phyloP scores from a whole-genome alignment of 2,888 invertebrate genomes.

The Apamea monoglypha region DNA sequence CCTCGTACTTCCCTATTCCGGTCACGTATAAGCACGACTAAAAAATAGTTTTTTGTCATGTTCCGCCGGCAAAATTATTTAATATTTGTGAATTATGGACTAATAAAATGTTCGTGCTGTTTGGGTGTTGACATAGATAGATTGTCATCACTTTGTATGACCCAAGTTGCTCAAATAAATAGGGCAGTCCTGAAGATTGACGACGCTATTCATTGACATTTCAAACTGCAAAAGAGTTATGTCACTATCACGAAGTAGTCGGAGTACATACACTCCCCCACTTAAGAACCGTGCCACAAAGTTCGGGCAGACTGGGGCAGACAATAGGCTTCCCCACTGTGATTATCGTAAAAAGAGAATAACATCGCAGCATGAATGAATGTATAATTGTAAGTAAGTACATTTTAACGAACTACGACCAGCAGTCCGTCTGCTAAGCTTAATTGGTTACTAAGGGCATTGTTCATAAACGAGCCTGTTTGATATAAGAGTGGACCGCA shows the following conservation, averaged over 20 bases:
- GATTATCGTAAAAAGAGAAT: background rate
- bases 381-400: background rate
- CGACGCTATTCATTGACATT: background rate
- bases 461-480: background rate
- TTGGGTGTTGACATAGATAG: slow-evolving; percentile 5
- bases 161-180: too few relatives aligned
- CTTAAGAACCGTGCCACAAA: background rate
- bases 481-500: background rate
- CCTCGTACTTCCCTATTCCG: slow-evolving; percentile 45
- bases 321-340: background rate
- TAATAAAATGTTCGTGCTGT: slow-evolving; percentile 24
- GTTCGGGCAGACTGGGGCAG: too few relatives aligned
- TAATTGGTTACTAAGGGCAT: background rate
- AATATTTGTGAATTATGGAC: slow-evolving; percentile 50
- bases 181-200: too few relatives aligned
- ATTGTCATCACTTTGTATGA: background rate
- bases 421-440: too few relatives aligned
- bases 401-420: too few relatives aligned
- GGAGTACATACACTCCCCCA: background rate
- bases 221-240: background rate
- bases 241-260: background rate
- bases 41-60: slow-evolving; percentile 55
- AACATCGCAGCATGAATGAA: background rate
- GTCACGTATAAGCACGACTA: slow-evolving; percentile 55
- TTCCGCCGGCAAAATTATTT: slow-evolving; percentile 34